Conservation (phyloP, 2,797 vertebrate species). For the Tokudaia muenninki region DNA sequence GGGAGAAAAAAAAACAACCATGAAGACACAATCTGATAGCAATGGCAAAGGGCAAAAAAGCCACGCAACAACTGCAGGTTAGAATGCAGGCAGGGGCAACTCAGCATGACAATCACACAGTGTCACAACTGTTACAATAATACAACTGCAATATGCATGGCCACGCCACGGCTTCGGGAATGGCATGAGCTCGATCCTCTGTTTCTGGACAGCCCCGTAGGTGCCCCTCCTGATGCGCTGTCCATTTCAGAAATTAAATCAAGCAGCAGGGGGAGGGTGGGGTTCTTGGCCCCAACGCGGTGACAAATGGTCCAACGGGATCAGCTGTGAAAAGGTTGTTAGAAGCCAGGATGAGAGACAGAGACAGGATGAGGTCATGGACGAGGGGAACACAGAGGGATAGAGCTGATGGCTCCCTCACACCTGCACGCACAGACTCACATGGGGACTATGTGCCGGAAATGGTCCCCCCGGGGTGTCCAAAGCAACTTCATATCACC, state of each 20-base stretch:
- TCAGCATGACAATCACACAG: neutral
- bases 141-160: neutral
- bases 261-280: constrained; percentile 78
- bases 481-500: constrained; percentile 43
- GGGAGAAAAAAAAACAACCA: neutral
- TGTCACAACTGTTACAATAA: neutral
- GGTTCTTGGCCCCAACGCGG: constrained; percentile 81
- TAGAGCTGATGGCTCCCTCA: constrained; percentile 74
- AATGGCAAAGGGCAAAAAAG: neutral
- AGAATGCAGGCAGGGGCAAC: neutral
- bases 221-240: constrained; percentile 80
- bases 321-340: constrained; percentile 85
- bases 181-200: constrained; percentile 63
- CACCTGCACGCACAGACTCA: constrained; percentile 79
- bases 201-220: constrained; percentile 75
- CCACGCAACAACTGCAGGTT: neutral
- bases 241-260: constrained; percentile 85
- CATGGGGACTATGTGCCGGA: constrained; percentile 75
- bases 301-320: constrained; percentile 84
- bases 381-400: constrained; percentile 73
- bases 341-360: constrained; percentile 83
- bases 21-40: constrained; percentile 12
- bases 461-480: constrained; percentile 41
- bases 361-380: constrained; percentile 85
- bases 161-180: constrained; percentile 20